Evolutionary conservation across 2,888 invertebrate species (phyloP), one percentile per base, ranked within the genome.

Genomic region (Caenorhabditis virilis): DNA sequence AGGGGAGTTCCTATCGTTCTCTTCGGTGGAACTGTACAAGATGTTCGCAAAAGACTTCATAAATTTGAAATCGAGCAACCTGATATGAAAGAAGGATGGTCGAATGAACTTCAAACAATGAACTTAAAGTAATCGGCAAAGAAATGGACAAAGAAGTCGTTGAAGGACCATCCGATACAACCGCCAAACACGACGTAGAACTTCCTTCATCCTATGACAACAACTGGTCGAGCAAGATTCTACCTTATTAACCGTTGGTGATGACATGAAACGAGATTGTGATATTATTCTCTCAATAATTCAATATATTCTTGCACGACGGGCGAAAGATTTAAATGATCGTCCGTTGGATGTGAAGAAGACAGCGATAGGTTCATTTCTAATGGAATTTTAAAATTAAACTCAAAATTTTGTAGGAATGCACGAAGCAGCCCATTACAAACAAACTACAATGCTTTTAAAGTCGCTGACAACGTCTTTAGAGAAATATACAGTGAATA

Each of bases 21-120:
- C 25, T 98, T 89, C 87, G 94, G 91, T 1, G 98, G 99, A 87
- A 89, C 89, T 43, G 94, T 95, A 84, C 70, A 78, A 51, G 80
- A 79, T 22, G 60, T 78, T 9, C 79, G 69, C 89, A 90, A 48
- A 77, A 87, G 98, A 71, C 85, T 99, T 50, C 87, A 94, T 70
- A 90, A 91, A 82, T 89, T 92, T 80, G 98, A 98, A 86, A 91
- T 97, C 76, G 89, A 91, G 38, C 94, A 95, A 84, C 97, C 97
- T 1, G 97, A 98, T 87, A 89, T 91, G 1, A 93, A 93, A 82
- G 91, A 87, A 88, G 97, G 97, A 36, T 90, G 94, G 77, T 88
- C 95, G 79, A 98, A 98, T 87, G 98, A 98, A 86, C 94, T 98
- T 83, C 95, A 95, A 88, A 93, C 94, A 85, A 98, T n/a, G n/a